Evolutionary conservation across 2,888 invertebrate genomes (phyloP).

Genomic region (Alsophila aescularia): DNA sequence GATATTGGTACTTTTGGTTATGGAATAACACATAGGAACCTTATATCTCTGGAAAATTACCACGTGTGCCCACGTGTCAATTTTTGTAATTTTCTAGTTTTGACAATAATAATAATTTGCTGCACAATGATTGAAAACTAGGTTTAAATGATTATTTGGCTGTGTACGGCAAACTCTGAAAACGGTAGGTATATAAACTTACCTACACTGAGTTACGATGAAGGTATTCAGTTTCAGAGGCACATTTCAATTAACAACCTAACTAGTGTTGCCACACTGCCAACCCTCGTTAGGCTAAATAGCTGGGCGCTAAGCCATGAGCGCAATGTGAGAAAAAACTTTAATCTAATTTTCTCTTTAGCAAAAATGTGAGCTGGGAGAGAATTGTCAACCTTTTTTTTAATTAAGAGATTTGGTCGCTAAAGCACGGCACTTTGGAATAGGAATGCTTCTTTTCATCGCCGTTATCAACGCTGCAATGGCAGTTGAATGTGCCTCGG

Average conservation of each 20-base stretch:
- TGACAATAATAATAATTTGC: too few species aligned
- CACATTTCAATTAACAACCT: conserved; percentile 26
- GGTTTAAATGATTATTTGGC: too few species aligned
- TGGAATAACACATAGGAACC: too few species aligned
- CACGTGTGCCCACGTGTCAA: too few species aligned
- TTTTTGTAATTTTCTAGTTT: too few species aligned
- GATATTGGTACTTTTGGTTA: too few species aligned
- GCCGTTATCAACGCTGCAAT: neutral
- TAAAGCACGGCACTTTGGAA: neutral
- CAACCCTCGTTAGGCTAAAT: conserved; percentile 30
- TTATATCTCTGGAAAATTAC: too few species aligned
- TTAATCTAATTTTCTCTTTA: conserved; percentile 27
- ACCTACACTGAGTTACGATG: too few species aligned
- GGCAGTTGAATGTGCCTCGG: too few species aligned
- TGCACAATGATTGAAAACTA: too few species aligned
- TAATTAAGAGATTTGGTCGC: conserved; percentile 18
- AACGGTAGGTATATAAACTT: too few species aligned
- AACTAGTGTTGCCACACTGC: conserved; percentile 27
- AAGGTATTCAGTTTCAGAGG: conserved; percentile 9
- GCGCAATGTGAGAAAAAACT: conserved; percentile 25
- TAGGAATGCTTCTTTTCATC: neutral
- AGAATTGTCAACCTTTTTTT: conserved; percentile 17
- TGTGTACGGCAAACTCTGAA: too few species aligned
- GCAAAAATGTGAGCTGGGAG: conserved; percentile 10
- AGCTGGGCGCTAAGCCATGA: conserved; percentile 21